Base-by-base conservation (phyloP, 1,140 invertebrate species). In the Zaprionus africanus region DNA sequence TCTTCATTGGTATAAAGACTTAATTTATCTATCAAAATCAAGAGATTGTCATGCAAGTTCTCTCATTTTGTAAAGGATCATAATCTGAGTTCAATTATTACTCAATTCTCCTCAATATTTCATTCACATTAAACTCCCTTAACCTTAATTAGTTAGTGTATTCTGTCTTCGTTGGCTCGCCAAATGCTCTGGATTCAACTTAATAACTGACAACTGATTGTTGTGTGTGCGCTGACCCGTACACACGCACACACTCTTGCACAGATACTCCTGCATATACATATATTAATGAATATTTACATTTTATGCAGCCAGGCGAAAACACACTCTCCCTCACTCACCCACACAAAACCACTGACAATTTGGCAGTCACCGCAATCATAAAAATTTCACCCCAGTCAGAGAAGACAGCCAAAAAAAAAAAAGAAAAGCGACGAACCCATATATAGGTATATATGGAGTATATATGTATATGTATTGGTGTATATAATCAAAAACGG, bases 341-440 rank as follows among this genome's bases (percentile, higher is more conserved):
- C 61, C 28, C 60, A 41, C 63, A 57, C 63, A 78, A 77, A 77
- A 71, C 78, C 84, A 83, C 84, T 88, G 84, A 88, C 85, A 88
- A 88, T 90, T 88, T 88, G 84, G 86, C 82, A 90, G 85, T 90
- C 85, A 90, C 85, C 86, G 82, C 85, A 90, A 90, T 90, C 86
- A 90, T 90, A 90, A 90, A 90, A 90, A 90, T 90, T 85, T 77
- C 67, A 78, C 66, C 67, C 72, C 67, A 70, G 54, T 53, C 54
- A 34, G 31, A 34, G 53, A 19, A 65, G 43, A 54, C 56, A 53
- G 17, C 19, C 41, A 73, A 58, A 70, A 70, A 41, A 57, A 67
- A 54, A 58, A 53, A 67, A 54, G 54, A 53, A 24, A 41, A 15
- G 17, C n/a, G n/a, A 38, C 36, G 60, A 49, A 36, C 22, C 17